Evolutionary conservation across 2,797 vertebrate species (phyloP), one percentile per base, ranked within the genome.

Genomic region (Fratercula arctica): DNA sequence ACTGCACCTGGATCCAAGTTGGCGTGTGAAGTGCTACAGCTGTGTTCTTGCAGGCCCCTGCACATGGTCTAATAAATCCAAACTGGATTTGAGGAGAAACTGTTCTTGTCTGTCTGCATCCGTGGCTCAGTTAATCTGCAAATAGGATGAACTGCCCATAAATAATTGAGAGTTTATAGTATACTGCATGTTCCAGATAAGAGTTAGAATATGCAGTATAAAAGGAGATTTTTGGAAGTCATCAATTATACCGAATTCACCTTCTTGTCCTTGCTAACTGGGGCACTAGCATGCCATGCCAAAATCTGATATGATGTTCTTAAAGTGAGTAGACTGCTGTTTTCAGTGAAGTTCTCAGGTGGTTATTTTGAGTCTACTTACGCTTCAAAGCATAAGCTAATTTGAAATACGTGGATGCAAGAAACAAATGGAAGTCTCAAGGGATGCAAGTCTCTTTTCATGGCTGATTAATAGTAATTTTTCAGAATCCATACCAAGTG

Each of bases 121-220:
- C 39, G 4, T 74, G 45, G 56, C 72, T 89, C 60, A 17, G 70
- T 77, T 94, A 93, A 93, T 91, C 89, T 91, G 87, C 88, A 93
- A 74, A 85, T 67, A 89, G 87, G 92, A 92, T 87, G 85, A 93
- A 94, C 85, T 53, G 35, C 33, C 85, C 72, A 78, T 90, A 92
- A 95, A 94, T 95, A 91, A 90, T 56, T n/a, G 60, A 75, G 75
- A 64, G 68, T 93, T 95, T 83, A 64, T 67, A 78, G 25, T 90
- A 75, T 23, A 37, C 53, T 93, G 78, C 13, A 2, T 83, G 53
- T 80, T 95, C 88, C 80, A 72, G 84, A 66, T 92, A 92, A 74
- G 78, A 73, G 48, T 48, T 63, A 50, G 60, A 89, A 87, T 24
- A 25, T 37, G 37, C 13, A 80, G 41, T 68, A 74, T 94, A 80